Conservation (phyloP, 2,888 invertebrate genomes). For the Meteorus colon region DNA sequence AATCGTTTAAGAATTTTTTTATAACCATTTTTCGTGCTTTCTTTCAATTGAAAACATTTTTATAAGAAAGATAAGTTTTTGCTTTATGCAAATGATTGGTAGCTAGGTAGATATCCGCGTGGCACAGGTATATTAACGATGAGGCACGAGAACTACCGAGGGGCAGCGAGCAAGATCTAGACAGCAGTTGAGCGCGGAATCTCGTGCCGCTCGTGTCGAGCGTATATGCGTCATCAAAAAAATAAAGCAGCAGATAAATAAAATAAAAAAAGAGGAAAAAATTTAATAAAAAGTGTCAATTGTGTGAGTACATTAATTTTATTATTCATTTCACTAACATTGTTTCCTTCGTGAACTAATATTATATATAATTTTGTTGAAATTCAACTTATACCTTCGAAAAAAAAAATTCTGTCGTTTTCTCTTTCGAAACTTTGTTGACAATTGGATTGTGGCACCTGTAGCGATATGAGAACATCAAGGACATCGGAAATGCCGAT, state of each 20-base stretch:
- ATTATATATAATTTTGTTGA: background rate
- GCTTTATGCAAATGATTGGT: constrained; percentile 7
- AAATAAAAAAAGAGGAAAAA: constrained; percentile 11
- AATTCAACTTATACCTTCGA: background rate
- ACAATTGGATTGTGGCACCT: constrained; percentile 21
- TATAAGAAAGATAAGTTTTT: background rate
- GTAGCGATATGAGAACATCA: constrained; percentile 19
- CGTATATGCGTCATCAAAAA: constrained; percentile 37
- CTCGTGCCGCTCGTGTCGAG: constrained; percentile 52
- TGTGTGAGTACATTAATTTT: background rate
- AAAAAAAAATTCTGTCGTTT: background rate
- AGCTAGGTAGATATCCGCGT: constrained; percentile 50
- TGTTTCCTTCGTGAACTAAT: background rate
- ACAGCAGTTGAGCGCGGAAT: constrained; percentile 55
- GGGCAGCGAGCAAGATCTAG: constrained; percentile 41
- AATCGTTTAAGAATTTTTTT: too few species aligned
- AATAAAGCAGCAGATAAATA: constrained; percentile 6
- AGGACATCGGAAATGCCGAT: constrained; percentile 34
- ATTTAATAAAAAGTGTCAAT: background rate
- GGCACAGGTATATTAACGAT: constrained; percentile 48
- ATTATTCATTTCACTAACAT: background rate
- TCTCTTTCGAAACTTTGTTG: background rate
- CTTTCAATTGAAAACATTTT: too few species aligned
- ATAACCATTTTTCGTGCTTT: too few species aligned
- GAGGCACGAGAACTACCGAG: constrained; percentile 48